Evolutionary conservation across 2,797 vertebrate genomes (phyloP).

Genomic region (Notoglanidium macrostoma): DNA sequence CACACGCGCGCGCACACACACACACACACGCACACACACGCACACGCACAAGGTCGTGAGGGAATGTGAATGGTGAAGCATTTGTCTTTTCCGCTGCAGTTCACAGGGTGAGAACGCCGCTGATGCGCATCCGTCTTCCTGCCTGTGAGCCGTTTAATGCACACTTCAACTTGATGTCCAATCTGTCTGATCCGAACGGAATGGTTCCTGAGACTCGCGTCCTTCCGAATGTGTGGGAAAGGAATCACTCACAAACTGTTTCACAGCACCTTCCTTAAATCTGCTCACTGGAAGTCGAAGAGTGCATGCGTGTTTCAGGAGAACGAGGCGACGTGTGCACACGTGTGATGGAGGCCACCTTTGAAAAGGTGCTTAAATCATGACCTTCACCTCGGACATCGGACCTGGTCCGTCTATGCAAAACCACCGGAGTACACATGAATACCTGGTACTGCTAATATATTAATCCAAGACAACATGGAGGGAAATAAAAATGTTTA

Average conservation of each 20-base stretch:
- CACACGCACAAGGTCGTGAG: not conserved
- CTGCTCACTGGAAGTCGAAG: not conserved
- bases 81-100: constrained; percentile 37
- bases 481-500: constrained; percentile 10
- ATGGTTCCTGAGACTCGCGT: not conserved
- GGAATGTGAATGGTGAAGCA: constrained; percentile 5
- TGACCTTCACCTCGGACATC: not conserved
- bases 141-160: not conserved
- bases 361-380: constrained; percentile 1
- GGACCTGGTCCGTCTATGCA: constrained; percentile 14
- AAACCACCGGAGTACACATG: not conserved
- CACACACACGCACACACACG: not conserved
- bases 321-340: not conserved
- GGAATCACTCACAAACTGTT: not conserved
- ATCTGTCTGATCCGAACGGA: not conserved
- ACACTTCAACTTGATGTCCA: not conserved
- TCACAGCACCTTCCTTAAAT: not conserved
- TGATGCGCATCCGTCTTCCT: not conserved
- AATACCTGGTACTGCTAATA: not conserved
- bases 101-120: constrained; percentile 41
- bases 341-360: not conserved
- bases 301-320: not conserved
- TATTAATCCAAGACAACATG: not conserved
- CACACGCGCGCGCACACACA: constrained; percentile 3
- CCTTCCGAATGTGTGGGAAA: not conserved